Evolutionary conservation across 2,113 vertebrate species (phyloP).

Genomic region (Fregata magnificens): DNA sequence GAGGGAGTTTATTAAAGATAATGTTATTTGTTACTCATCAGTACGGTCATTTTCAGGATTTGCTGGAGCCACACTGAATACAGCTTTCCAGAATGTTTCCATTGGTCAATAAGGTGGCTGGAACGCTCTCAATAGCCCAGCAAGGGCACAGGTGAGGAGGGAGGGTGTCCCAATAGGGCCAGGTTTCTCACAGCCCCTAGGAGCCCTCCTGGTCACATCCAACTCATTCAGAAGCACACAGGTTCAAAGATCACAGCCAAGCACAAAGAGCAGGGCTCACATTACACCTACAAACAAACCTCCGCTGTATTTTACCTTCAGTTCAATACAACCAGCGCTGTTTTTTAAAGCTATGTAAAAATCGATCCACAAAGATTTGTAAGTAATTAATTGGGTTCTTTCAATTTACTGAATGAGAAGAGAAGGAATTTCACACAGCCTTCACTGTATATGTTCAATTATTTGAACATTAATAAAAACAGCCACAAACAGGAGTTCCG

Average conservation of each 20-base stretch:
- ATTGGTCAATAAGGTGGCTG: background rate
- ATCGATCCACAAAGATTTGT: background rate
- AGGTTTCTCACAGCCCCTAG: background rate
- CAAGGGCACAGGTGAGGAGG: background rate
- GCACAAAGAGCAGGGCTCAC: background rate
- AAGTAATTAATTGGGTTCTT: background rate
- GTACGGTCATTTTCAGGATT: background rate
- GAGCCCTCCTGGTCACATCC: rapidly evolving
- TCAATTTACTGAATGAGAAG: background rate
- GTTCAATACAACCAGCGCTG: background rate
- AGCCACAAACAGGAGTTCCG: background rate
- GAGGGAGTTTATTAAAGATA: background rate
- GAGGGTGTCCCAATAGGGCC: background rate
- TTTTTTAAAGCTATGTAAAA: background rate
- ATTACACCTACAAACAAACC: background rate
- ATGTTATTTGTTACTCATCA: background rate
- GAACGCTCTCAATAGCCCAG: background rate
- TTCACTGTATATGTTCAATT: background rate
- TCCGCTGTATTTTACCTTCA: background rate
- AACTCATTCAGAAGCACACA: background rate
- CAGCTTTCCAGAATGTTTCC: background rate
- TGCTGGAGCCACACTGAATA: rapidly evolving
- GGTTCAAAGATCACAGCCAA: background rate
- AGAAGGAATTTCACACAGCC: background rate
- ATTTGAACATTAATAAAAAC: background rate